phyloP scores from a whole-genome alignment of 2,113 vertebrate genomes.

The Andinoacara biseriatus region DNA sequence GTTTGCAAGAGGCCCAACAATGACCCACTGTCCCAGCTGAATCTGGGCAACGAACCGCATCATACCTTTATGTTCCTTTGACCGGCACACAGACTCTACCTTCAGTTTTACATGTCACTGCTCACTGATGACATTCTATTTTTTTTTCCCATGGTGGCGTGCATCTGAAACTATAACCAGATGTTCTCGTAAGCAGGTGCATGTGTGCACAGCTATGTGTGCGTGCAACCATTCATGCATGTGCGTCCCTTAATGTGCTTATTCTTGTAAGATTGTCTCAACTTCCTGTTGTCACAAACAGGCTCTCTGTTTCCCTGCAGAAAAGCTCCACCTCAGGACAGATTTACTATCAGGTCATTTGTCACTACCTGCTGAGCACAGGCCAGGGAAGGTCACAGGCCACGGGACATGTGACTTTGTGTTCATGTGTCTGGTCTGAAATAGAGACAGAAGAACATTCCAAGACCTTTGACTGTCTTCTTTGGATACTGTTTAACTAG shows the following conservation, averaged over 20 bases:
- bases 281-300: slow-evolving; percentile 76
- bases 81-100: neutral
- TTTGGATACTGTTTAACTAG: neutral
- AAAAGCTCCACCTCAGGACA: slow-evolving; percentile 73
- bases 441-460: slow-evolving; percentile 62
- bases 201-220: slow-evolving; percentile 23
- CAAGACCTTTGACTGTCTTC: slow-evolving; percentile 38
- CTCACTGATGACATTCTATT: neutral
- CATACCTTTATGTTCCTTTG: slow-evolving; percentile 31
- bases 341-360: slow-evolving; percentile 78
- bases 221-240: slow-evolving; percentile 58
- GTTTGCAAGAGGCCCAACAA: slow-evolving; percentile 53
- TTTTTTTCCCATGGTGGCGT: slow-evolving; percentile 7
- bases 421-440: slow-evolving; percentile 61
- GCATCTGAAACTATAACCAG: slow-evolving; percentile 28
- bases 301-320: slow-evolving; percentile 60
- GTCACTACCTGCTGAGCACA: slow-evolving; percentile 79
- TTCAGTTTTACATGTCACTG: slow-evolving; percentile 7
- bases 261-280: slow-evolving; percentile 48
- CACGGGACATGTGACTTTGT: slow-evolving; percentile 61
- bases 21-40: slow-evolving; percentile 50
- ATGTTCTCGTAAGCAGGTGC: slow-evolving; percentile 27
- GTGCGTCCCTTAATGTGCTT: slow-evolving; percentile 66
- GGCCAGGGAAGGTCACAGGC: slow-evolving; percentile 67
- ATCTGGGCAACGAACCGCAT: slow-evolving; percentile 31